Percentiles rank a stretch among this genome's conserved stretches.
Conservation (phyloP, 2,797 vertebrate genomes). For the Phaenicophaeus curvirostris region DNA sequence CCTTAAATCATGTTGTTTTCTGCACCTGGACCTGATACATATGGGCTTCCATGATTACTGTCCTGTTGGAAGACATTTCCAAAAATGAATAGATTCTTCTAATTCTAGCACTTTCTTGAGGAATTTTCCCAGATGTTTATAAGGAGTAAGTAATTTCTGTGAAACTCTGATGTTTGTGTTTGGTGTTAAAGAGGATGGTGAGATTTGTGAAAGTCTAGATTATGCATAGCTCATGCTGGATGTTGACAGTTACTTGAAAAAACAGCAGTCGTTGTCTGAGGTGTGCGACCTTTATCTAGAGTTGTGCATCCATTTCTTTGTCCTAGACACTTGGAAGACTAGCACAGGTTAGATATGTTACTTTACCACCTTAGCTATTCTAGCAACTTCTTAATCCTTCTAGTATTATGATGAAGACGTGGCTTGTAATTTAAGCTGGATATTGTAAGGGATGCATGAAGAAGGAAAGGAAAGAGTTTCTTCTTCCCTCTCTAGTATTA, state of each 20-base stretch:
- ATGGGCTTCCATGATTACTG: background rate
- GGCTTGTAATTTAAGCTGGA: background rate
- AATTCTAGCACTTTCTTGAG: background rate
- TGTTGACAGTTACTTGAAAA: background rate
- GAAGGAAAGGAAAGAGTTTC: background rate
- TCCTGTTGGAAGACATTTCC: background rate
- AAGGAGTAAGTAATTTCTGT: background rate
- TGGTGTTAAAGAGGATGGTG: background rate
- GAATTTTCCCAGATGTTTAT: background rate
- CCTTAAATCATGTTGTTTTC: background rate
- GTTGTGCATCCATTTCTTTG: background rate
- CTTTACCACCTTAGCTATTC: background rate
- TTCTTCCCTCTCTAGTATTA: background rate
- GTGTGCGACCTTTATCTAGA: background rate
- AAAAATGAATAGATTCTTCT: background rate
- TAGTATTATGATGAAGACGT: accelerated
- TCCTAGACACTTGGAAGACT: background rate
- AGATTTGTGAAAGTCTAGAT: background rate
- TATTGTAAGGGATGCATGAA: background rate
- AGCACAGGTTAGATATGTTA: background rate
- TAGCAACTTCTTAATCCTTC: background rate
- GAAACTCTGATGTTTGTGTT: background rate
- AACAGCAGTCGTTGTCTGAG: background rate
- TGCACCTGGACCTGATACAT: background rate
- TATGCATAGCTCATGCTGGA: background rate